These are phyloP conservation scores for Chrysemys picta DNA, from an alignment of 2,113 vertebrate genomes.

Conservation along the genomic window DNA sequence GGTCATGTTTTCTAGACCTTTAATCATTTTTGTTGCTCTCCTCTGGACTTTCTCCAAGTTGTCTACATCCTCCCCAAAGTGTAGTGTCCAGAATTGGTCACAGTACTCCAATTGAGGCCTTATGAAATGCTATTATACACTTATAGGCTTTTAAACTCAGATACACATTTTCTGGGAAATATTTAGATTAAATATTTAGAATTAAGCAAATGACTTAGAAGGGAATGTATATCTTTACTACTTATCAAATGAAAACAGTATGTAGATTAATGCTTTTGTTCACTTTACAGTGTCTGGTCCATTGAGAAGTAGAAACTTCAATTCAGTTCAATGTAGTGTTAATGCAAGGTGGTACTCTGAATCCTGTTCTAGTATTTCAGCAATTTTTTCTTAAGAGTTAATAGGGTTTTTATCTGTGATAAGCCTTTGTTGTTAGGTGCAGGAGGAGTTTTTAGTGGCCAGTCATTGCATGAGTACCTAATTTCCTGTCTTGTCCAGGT, in stretches of 20 bases:
- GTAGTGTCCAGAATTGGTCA: not conserved
- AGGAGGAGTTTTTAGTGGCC: not conserved
- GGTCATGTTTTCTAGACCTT: not conserved
- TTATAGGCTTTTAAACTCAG: not conserved
- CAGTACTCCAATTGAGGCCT: not conserved
- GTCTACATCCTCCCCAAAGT: not conserved
- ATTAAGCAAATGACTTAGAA: not conserved
- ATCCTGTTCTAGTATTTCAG: not conserved
- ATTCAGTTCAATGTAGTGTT: not conserved
- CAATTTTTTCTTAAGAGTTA: not conserved
- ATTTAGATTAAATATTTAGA: not conserved
- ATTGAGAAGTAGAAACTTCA: not conserved
- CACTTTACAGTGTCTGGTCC: not conserved
- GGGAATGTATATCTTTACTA: not conserved
- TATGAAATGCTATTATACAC: not conserved
- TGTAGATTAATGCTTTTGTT: not conserved
- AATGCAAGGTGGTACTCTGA: not conserved
- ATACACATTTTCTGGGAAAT: not conserved
- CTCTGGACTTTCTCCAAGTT: not conserved
- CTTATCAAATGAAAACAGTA: not conserved
- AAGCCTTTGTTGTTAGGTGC: not conserved
- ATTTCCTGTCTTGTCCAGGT: conserved; percentile 2
- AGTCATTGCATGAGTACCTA: not conserved
- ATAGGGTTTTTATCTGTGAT: not conserved
- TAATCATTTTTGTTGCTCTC: not conserved